Evolutionary conservation across 2,113 vertebrate genomes (phyloP).

Genomic region (Corythornis cristatus): DNA sequence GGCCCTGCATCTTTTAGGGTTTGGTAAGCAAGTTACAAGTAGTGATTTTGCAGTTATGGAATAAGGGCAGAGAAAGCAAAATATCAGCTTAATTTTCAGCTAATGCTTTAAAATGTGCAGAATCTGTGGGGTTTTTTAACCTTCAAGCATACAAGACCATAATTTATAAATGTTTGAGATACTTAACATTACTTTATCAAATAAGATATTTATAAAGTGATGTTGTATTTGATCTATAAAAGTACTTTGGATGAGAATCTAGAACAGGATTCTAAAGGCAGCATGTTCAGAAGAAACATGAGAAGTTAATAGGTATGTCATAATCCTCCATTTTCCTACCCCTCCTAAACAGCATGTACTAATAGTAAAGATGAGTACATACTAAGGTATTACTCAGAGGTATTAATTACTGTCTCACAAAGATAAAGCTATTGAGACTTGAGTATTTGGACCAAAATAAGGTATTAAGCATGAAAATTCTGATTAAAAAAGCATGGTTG

Average conservation of each 20-base stretch:
- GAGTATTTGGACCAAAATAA: background rate
- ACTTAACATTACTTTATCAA: background rate
- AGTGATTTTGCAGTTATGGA: background rate
- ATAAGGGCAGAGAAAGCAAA: background rate
- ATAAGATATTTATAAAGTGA: background rate
- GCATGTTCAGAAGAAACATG: background rate
- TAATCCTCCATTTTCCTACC: background rate
- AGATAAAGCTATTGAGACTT: background rate
- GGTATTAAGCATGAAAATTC: background rate
- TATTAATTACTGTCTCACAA: background rate
- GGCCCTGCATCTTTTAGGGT: background rate
- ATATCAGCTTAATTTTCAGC: background rate
- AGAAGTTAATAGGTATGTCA: background rate
- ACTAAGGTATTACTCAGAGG: background rate
- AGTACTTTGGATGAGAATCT: background rate
- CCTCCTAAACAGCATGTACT: background rate
- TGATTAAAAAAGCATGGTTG: background rate
- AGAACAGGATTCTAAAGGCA: background rate
- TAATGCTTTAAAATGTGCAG: background rate
- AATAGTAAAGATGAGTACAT: background rate
- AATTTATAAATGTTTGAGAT: background rate
- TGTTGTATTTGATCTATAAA: background rate
- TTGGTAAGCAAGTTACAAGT: background rate
- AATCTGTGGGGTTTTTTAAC: background rate
- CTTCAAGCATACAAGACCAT: background rate